A percentile compares a stretch with the other conserved stretches of the same genome.
These are phyloP conservation scores for Ceratina calcarata DNA, from an alignment of 1,140 invertebrate genomes.

Conservation along the genomic window DNA sequence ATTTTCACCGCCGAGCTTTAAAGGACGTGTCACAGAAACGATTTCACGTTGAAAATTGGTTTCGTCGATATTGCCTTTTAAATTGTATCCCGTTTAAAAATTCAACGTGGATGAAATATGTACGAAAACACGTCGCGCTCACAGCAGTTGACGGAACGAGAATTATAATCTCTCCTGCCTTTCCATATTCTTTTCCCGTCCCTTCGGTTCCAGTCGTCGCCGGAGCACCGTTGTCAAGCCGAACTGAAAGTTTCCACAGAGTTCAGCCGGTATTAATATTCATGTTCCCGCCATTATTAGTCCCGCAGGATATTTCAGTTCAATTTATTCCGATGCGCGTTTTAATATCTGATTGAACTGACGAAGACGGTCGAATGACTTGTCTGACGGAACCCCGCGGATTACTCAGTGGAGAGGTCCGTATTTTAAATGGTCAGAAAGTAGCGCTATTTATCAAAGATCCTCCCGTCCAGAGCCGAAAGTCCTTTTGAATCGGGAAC, in stretches of 20 bases:
- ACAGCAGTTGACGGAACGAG: neutral
- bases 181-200: neutral
- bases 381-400: neutral
- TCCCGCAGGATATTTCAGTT: slow-evolving; percentile 38
- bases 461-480: no score
- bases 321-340: slow-evolving; percentile 44
- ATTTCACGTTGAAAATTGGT: no score
- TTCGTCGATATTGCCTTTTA: no score
- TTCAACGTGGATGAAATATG: no score
- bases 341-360: slow-evolving; percentile 44
- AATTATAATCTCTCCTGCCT: neutral
- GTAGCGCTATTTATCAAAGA: slow-evolving; percentile 14
- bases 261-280: slow-evolving; percentile 42
- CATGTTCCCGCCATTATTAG: slow-evolving; percentile 43
- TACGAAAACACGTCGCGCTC: no score
- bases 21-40: no score
- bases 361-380: slow-evolving; percentile 1
- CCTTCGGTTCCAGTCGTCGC: slow-evolving; percentile 18
- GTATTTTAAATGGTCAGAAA: slow-evolving; percentile 29
- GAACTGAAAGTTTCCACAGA: slow-evolving; percentile 29
- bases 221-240: slow-evolving; percentile 26
- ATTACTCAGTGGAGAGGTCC: slow-evolving; percentile 14
- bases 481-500: no score
- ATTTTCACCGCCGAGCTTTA: no score
- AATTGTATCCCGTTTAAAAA: no score